Conservation (phyloP, 2,113 vertebrate species). For the Myotis brandtii region DNA sequence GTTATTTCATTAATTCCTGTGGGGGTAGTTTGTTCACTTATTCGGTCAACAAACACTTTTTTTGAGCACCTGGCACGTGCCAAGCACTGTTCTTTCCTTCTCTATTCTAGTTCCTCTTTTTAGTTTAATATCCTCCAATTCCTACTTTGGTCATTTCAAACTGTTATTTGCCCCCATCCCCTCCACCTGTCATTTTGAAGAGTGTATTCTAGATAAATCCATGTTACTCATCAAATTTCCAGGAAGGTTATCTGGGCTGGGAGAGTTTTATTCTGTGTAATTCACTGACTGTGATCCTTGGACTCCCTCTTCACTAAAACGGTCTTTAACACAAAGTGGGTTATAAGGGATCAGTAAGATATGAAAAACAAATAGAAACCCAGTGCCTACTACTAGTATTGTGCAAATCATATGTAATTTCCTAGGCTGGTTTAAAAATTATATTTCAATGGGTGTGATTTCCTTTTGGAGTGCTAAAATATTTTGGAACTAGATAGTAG, state of each 20-base stretch:
- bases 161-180: background rate
- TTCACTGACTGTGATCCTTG: background rate
- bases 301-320: background rate
- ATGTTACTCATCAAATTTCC: background rate
- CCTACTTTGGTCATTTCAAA: background rate
- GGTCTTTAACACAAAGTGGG: background rate
- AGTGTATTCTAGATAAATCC: background rate
- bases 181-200: conserved; percentile 2
- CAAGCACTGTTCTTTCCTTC: background rate
- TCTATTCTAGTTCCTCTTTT: background rate
- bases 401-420: background rate
- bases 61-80: background rate
- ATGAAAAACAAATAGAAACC: conserved; percentile 30
- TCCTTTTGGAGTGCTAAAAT: background rate
- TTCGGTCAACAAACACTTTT: background rate
- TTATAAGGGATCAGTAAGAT: background rate
- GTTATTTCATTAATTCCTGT: background rate
- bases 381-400: background rate
- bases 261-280: background rate
- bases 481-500: background rate
- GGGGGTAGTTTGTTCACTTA: background rate
- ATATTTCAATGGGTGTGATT: background rate
- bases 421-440: background rate
- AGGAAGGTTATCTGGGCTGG: background rate
- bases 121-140: background rate